Evolutionary conservation across 1,140 invertebrate genomes (phyloP), one percentile per base, ranked within the genome.

Genomic region (Bombus waltoni): DNA sequence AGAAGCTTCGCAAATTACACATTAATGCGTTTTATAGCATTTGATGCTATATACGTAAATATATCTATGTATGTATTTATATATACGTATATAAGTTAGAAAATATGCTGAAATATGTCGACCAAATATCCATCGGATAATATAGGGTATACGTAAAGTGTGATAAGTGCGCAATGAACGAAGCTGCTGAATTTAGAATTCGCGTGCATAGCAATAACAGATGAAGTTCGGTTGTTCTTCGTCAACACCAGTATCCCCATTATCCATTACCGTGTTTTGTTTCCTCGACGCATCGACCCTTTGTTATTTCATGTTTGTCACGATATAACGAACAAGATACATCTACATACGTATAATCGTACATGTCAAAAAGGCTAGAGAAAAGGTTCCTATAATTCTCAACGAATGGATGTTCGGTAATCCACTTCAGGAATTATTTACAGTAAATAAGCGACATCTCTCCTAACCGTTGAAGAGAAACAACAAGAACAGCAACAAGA

Each of bases 341-440:
- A 72, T 22, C 10, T 25, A 71, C 10, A 28, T 70, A n/a, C 22
- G 5, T 44, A 10, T 47, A 68, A 68, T 68, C 18, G 35, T 68
- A 47, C 15, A 32, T 44, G n/a, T 44, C 2, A 44, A 47, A 73
- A 40, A 18, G n/a, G 28, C 32, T 28, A 47, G 71, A 73, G 42
- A 44, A 73, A 47, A 73, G 42, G 71, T 73, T 73, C 42, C 71
- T 73, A 73, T 73, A 73, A 73, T 44, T 73, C 42, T 73, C 71
- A 44, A 32, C 71, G 42, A 42, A 42, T 42, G 40, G 40, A 72
- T 44, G 9, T 9, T 15, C 28, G 2, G 6, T 22, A 22, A n/a
- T 73, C 28, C 11, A 28, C 25, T 44, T 32, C 71, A 44, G 71
- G 40, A 73, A 73, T 73, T n/a, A 73, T 44, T 73, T 44, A n/a